Evolutionary conservation across 2,888 invertebrate species (phyloP).

Genomic region (Volucella inflata): DNA sequence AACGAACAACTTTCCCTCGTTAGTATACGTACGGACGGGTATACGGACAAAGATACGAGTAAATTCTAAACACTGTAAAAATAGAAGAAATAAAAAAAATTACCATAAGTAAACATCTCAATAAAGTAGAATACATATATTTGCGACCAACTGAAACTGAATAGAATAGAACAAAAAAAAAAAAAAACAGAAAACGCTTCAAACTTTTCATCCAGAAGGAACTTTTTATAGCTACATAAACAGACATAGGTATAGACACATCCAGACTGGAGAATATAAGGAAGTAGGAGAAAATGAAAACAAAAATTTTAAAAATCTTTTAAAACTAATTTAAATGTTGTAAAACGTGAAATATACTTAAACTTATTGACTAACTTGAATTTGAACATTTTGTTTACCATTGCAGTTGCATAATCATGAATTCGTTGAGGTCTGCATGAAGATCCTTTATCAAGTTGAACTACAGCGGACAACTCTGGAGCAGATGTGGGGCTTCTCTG

Average conservation of each 20-base stretch:
- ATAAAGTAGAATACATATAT: constrained; percentile 39
- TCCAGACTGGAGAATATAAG: neutral
- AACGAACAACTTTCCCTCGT: neutral
- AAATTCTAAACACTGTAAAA: constrained; percentile 8
- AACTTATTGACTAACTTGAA: constrained; percentile 73
- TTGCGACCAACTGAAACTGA: constrained; percentile 47
- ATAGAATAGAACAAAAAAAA: constrained; percentile 29
- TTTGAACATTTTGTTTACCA: constrained; percentile 76
- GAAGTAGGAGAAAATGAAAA: neutral
- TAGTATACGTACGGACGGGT: neutral
- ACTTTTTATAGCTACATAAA: constrained; percentile 34
- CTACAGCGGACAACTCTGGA: constrained; percentile 94
- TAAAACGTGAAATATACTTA: constrained; percentile 23
- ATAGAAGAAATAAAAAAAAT: constrained; percentile 32
- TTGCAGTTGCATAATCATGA: constrained; percentile 95
- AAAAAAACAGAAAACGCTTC: constrained; percentile 15
- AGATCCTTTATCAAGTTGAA: constrained; percentile 98
- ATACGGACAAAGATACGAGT: neutral
- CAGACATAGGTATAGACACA: constrained; percentile 16
- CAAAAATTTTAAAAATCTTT: neutral
- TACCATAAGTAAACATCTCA: constrained; percentile 64
- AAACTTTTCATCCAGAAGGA: constrained; percentile 53
- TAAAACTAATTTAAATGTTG: constrained; percentile 38
- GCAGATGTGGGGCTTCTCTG: constrained; percentile 99
- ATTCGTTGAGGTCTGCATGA: constrained; percentile 97